A percentile compares a stretch with the other conserved stretches of the same genome.
These are phyloP conservation scores for Pyrocephalus nanus DNA, from an alignment of 2,797 vertebrate species.

Conservation along the genomic window DNA sequence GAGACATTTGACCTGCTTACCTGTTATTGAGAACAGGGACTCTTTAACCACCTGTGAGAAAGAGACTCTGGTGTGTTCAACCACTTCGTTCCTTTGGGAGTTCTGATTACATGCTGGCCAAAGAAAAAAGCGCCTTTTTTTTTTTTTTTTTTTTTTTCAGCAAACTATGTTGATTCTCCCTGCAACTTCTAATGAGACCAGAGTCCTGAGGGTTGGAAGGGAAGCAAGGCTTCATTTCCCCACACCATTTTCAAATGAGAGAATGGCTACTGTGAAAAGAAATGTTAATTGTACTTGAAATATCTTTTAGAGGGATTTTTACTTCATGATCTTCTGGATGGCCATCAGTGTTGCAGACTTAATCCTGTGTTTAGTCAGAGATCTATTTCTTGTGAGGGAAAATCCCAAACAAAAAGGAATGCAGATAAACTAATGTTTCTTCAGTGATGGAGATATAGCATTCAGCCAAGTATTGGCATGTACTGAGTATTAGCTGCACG, in stretches of 20 bases:
- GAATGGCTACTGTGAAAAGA: background rate
- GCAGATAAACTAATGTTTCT: background rate
- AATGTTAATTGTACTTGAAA: background rate
- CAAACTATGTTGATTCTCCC: background rate
- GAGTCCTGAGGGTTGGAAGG: background rate
- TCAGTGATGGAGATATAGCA: background rate
- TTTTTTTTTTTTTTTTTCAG: background rate
- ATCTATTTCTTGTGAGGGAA: background rate
- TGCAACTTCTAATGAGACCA: background rate
- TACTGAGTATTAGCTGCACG: background rate
- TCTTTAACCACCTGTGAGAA: background rate
- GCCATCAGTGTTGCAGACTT: background rate
- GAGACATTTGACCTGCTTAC: background rate
- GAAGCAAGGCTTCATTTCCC: background rate
- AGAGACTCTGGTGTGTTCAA: background rate
- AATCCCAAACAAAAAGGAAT: background rate
- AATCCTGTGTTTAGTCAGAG: background rate
- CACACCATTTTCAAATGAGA: background rate
- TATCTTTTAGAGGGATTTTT: background rate
- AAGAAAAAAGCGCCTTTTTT: background rate
- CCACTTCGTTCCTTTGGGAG: background rate
- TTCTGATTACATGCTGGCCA: background rate
- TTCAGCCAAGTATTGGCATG: background rate
- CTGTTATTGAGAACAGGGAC: background rate
- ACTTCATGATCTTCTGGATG: background rate